These are phyloP conservation scores for Eurystomus glaucurus DNA, from an alignment of 2,797 vertebrate species.

Conservation along the genomic window DNA sequence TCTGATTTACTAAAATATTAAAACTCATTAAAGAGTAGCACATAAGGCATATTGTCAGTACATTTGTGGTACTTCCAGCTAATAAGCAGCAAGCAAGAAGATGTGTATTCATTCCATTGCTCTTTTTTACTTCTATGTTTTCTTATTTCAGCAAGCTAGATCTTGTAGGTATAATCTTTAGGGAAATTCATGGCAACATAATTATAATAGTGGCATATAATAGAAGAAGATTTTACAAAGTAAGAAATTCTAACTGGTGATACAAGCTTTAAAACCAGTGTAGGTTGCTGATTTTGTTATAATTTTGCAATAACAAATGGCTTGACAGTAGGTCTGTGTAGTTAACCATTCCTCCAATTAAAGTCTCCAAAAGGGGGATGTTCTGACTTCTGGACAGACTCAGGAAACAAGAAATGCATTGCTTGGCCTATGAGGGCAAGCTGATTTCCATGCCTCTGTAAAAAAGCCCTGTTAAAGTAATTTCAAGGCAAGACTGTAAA, in stretches of 20 bases:
- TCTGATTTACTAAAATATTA: constrained; percentile 5
- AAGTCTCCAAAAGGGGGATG: neutral
- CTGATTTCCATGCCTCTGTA: neutral
- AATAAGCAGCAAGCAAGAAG: neutral
- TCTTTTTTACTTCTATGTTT: constrained; percentile 14
- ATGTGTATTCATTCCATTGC: neutral
- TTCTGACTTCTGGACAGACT: neutral
- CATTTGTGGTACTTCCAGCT: neutral
- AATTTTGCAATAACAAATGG: constrained; percentile 63
- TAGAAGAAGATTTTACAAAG: constrained; percentile 17
- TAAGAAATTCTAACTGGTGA: constrained; percentile 41
- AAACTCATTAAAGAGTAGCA: neutral
- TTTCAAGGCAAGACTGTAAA: neutral
- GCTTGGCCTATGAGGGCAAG: neutral
- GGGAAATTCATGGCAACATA: constrained; percentile 1
- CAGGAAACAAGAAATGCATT: neutral
- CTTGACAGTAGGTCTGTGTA: constrained; percentile 14
- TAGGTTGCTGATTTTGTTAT: constrained; percentile 54
- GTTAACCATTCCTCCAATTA: constrained; percentile 46
- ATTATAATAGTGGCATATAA: constrained; percentile 6
- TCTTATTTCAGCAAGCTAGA: constrained; percentile 45
- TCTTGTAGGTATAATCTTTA: constrained; percentile 43
- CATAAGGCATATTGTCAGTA: neutral
- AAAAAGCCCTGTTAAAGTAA: neutral
- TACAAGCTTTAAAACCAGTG: neutral